phyloP scores from a whole-genome alignment of 2,113 vertebrate genomes.

The Tyto alba region DNA sequence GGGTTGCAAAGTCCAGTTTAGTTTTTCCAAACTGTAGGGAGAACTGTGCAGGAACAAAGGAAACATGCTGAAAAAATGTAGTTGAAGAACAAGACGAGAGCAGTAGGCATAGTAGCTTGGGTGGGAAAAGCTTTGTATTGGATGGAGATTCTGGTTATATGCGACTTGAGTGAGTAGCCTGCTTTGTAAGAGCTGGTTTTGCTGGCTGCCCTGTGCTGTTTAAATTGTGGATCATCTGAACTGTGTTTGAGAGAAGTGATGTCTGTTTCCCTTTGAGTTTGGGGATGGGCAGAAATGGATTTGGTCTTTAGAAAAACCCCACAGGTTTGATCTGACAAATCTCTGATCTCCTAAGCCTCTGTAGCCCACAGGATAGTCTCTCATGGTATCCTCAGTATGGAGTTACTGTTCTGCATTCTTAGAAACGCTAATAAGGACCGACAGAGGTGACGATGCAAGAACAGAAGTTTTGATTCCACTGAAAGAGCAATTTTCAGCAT shows the following conservation, averaged over 20 bases:
- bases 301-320: not conserved
- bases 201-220: not conserved
- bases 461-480: not conserved
- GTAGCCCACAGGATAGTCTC: not conserved
- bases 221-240: not conserved
- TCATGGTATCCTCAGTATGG: not conserved
- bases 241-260: not conserved
- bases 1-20: not conserved
- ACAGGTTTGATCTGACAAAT: not conserved
- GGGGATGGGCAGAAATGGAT: not conserved
- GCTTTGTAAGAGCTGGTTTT: not conserved
- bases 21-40: not conserved
- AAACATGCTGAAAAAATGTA: not conserved
- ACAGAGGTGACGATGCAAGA: not conserved
- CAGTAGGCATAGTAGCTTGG: not conserved
- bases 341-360: not conserved
- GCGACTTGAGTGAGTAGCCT: not conserved
- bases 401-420: not conserved
- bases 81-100: not conserved
- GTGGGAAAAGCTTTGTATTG: rapidly evolving
- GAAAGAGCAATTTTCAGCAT: not conserved
- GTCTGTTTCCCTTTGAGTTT: not conserved
- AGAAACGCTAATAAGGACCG: not conserved
- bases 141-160: not conserved
- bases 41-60: not conserved